phyloP scores from a whole-genome alignment of 1,140 invertebrate genomes.

The Leptopilina boulardi region DNA sequence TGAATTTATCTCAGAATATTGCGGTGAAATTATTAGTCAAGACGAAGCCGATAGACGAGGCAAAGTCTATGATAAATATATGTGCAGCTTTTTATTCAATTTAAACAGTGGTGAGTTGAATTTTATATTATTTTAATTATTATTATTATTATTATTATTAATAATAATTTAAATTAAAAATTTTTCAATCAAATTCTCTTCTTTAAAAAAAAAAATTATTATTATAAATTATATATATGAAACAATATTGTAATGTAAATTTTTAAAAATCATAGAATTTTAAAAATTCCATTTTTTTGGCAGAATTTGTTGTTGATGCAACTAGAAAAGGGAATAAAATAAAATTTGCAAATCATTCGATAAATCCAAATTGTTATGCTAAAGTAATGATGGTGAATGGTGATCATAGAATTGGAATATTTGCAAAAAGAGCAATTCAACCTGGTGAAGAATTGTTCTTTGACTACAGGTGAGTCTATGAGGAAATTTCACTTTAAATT shows the following conservation, averaged over 20 bases:
- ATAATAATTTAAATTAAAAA: neutral
- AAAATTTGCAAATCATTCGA: constrained; percentile 99
- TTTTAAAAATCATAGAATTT: no score
- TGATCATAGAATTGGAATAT: constrained; percentile 99
- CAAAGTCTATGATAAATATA: constrained; percentile 99
- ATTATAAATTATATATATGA: no score
- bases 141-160: neutral
- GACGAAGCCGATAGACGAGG: constrained; percentile 99
- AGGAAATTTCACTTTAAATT: neutral
- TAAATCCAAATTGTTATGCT: constrained; percentile 99
- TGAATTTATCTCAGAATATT: constrained; percentile 98
- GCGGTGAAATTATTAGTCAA: constrained; percentile 98
- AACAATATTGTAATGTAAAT: no score
- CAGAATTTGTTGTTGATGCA: constrained; percentile 98
- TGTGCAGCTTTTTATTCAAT: constrained; percentile 99
- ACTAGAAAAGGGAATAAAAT: constrained; percentile 99
- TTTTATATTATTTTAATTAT: neutral
- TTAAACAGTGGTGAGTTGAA: constrained; percentile 88
- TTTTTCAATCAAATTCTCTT: no score
- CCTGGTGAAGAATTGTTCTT: constrained; percentile 98
- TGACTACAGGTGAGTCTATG: constrained; percentile 82
- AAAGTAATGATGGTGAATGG: constrained; percentile 99
- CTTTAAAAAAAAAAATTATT: no score
- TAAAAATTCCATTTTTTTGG: constrained; percentile 38
- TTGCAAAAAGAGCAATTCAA: constrained; percentile 97